A percentile compares a stretch with the other conserved stretches of the same genome.
Evolutionary conservation across 2,113 vertebrate genomes (phyloP).

Genomic region (Myiopsitta monachus): DNA sequence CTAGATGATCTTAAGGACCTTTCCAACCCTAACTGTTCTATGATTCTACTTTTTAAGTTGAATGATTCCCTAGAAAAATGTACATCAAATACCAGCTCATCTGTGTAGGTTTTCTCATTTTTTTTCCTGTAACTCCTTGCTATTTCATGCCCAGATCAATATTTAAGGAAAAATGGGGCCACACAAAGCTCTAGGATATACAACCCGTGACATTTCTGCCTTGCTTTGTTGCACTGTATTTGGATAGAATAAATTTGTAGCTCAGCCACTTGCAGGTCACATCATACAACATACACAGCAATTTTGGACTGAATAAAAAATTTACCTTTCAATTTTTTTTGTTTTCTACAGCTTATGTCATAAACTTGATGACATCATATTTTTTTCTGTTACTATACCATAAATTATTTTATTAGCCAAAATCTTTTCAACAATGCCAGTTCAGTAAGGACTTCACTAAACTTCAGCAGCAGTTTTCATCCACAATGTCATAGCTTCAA

Average conservation of each 20-base stretch:
- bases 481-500: background rate
- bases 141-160: too few species aligned
- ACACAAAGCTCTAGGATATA: background rate
- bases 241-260: background rate
- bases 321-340: background rate
- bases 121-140: too few species aligned
- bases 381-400: background rate
- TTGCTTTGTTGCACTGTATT: background rate
- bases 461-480: background rate
- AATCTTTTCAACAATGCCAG: background rate
- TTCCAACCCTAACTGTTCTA: too few species aligned
- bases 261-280: background rate
- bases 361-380: background rate
- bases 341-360: background rate
- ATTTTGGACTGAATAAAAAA: background rate
- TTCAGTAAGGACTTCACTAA: background rate
- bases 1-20: too few species aligned
- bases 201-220: background rate
- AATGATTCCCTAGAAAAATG: background rate
- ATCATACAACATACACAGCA: background rate
- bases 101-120: too few species aligned
- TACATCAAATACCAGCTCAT: too few species aligned
- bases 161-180: background rate
- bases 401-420: background rate
- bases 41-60: background rate